phyloP scores from a whole-genome alignment of 1,140 invertebrate species.

The Drosophila eugracilis region DNA sequence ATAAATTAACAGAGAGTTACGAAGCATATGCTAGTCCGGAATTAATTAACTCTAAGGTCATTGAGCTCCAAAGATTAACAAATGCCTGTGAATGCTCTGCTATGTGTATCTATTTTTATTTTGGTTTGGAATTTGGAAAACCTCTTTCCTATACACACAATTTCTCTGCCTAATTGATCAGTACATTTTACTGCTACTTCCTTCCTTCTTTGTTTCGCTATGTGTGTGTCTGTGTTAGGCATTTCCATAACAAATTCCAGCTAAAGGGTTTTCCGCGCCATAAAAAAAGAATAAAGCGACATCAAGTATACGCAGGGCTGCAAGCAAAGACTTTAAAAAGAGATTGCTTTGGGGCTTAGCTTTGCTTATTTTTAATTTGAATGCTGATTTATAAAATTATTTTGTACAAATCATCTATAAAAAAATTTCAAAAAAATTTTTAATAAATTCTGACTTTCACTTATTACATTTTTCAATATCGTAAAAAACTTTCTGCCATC shows the following conservation, averaged over 20 bases:
- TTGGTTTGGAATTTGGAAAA: neutral
- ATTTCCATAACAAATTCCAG: slow-evolving; percentile 69
- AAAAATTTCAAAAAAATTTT: neutral
- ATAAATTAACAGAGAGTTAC: slow-evolving; percentile 36
- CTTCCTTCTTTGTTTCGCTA: slow-evolving; percentile 45
- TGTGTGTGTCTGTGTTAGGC: slow-evolving; percentile 36
- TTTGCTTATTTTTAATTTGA: no score
- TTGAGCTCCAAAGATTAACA: slow-evolving; percentile 16
- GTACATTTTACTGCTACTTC: slow-evolving; percentile 53
- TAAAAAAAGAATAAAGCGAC: slow-evolving; percentile 54
- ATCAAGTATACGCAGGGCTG: slow-evolving; percentile 50
- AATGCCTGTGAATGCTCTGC: neutral
- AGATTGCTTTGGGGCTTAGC: neutral
- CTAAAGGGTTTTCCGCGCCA: slow-evolving; percentile 74
- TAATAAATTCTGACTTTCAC: no score
- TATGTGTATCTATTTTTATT: neutral
- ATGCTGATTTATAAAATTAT: no score
- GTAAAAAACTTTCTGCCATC: slow-evolving; percentile 8
- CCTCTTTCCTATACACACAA: slow-evolving; percentile 40
- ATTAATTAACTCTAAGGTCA: slow-evolving; percentile 12
- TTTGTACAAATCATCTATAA: no score
- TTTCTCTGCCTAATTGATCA: slow-evolving; percentile 79
- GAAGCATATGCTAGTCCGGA: slow-evolving; percentile 9
- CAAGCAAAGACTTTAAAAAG: neutral
- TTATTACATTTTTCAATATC: neutral